Conservation (phyloP, 2,797 vertebrate species). For the Hippocampus kuda region DNA sequence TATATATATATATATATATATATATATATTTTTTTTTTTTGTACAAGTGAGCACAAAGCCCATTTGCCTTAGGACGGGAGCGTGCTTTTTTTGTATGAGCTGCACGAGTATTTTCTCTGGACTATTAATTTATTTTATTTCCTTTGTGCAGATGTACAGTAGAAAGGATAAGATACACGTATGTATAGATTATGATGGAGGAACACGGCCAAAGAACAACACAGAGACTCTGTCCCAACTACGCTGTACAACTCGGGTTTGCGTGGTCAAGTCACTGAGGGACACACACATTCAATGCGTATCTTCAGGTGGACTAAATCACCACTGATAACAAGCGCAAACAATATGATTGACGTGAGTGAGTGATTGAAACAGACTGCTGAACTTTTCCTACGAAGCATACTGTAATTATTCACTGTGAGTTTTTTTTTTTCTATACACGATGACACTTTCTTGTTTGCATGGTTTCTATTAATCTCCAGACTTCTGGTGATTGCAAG, state of each 20-base stretch:
- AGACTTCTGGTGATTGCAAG: constrained; percentile 36
- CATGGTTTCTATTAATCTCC: constrained; percentile 57
- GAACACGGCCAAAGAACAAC: constrained; percentile 74
- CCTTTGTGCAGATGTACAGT: constrained; percentile 15
- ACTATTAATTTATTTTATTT: constrained; percentile 62
- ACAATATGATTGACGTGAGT: constrained; percentile 17
- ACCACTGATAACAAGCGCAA: constrained; percentile 34
- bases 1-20: too few relatives aligned
- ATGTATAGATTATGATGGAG: constrained; percentile 53
- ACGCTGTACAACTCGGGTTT: background rate
- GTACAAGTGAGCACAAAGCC: constrained; percentile 49
- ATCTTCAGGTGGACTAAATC: constrained; percentile 24
- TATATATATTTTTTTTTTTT: constrained; percentile 23
- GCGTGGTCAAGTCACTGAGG: constrained; percentile 35
- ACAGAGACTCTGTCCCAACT: constrained; percentile 25
- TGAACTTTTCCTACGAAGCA: constrained; percentile 58
- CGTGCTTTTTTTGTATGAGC: constrained; percentile 55
- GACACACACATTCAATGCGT: constrained; percentile 24
- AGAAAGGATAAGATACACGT: constrained; percentile 62
- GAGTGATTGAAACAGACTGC: constrained; percentile 38
- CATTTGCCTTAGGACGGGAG: constrained; percentile 66
- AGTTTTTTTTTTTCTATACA: constrained; percentile 55
- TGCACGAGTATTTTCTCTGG: constrained; percentile 55
- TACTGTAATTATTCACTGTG: constrained; percentile 71
- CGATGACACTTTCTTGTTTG: constrained; percentile 65